Conservation (phyloP, 2,888 invertebrate genomes). For the Tiliacea aurago region DNA sequence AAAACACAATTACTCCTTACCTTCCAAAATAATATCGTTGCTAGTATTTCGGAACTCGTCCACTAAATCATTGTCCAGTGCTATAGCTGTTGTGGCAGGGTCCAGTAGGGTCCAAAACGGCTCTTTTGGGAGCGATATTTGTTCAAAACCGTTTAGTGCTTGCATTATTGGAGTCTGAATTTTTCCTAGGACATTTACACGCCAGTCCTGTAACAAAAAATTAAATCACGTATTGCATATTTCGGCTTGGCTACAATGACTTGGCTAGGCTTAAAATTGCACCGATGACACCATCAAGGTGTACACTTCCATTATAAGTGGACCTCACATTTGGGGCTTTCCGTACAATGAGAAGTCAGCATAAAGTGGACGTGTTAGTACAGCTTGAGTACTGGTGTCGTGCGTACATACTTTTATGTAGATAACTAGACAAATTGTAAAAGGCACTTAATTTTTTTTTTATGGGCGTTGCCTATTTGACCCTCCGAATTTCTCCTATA, state of each 20-base stretch:
- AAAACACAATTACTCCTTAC: constrained; percentile 63
- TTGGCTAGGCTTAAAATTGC: too few relatives aligned
- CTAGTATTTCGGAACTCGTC: constrained; percentile 64
- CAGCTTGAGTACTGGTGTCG: too few relatives aligned
- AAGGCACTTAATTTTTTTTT: too few relatives aligned
- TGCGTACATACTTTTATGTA: too few relatives aligned
- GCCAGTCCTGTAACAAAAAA: constrained; percentile 70
- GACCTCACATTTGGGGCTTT: background rate
- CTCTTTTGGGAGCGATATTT: constrained; percentile 56
- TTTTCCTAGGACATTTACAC: constrained; percentile 68
- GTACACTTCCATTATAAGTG: background rate
- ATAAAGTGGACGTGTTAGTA: too few relatives aligned
- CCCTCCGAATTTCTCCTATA: too few relatives aligned
- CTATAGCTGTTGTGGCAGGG: constrained; percentile 71
- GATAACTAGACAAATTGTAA: too few relatives aligned
- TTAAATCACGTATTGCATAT: background rate
- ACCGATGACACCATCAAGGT: too few relatives aligned
- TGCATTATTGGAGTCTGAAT: constrained; percentile 70
- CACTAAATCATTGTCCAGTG: constrained; percentile 63
- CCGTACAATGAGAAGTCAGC: background rate
- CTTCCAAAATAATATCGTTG: constrained; percentile 73
- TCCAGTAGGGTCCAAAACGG: constrained; percentile 70
- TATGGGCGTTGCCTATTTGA: too few relatives aligned
- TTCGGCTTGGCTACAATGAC: too few relatives aligned
- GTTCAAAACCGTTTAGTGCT: constrained; percentile 72